Percentiles rank a stretch among this genome's conserved stretches.
phyloP scores from a whole-genome alignment of 2,113 vertebrate species.

The Lepus americanus region DNA sequence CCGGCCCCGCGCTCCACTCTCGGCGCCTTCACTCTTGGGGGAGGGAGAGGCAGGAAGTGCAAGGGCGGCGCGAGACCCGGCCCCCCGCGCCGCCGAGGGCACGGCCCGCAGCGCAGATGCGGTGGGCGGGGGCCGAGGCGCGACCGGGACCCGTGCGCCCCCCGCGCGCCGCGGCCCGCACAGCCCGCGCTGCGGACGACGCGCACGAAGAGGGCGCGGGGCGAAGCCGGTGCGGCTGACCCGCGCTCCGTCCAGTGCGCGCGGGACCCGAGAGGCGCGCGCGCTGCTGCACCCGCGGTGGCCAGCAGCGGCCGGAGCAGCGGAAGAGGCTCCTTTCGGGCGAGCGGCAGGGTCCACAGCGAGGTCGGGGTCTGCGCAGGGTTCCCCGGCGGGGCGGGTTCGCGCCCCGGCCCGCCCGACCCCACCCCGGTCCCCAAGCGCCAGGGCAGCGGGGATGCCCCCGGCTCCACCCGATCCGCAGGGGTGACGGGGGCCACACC shows the following conservation, averaged over 20 bases:
- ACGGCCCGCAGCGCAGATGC: neutral
- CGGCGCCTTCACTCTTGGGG: slow-evolving; percentile 23
- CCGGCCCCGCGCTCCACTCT: neutral
- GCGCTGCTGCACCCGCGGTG: neutral
- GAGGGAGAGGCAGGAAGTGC: slow-evolving; percentile 70
- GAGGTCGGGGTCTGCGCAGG: too few species aligned
- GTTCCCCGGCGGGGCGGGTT: neutral
- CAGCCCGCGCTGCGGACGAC: neutral
- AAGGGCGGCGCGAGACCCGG: neutral
- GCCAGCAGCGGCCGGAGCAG: neutral
- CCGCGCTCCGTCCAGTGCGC: neutral
- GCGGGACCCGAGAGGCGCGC: neutral
- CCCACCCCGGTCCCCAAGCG: neutral
- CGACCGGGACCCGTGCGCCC: too few species aligned
- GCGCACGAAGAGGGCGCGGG: neutral
- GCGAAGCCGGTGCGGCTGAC: too few species aligned
- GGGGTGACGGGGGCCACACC: neutral
- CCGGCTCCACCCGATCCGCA: neutral
- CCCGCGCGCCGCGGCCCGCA: neutral
- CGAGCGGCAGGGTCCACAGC: neutral
- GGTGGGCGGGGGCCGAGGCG: too few species aligned
- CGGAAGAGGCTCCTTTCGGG: neutral
- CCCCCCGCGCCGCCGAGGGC: neutral
- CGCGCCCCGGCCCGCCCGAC: neutral
- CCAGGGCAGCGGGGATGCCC: neutral